Conservation (phyloP, 2,113 vertebrate genomes). For the Urocynchramus pylzowi region DNA sequence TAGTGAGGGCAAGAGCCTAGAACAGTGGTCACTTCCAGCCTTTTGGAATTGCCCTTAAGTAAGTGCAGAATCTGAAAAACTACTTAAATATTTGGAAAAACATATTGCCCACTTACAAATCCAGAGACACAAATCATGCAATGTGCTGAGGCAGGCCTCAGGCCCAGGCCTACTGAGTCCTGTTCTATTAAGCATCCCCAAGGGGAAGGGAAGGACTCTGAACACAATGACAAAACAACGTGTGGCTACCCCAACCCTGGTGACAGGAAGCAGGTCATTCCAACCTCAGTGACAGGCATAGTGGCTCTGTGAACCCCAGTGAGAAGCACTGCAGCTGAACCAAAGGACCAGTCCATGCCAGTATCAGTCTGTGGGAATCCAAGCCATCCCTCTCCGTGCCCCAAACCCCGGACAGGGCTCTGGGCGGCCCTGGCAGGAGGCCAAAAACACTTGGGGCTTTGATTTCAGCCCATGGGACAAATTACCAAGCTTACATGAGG, state of each 20-base stretch:
- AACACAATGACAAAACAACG: not conserved
- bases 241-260: no score
- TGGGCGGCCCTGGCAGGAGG: no score
- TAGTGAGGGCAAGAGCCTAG: not conserved
- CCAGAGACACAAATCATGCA: not conserved
- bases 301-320: not conserved
- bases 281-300: not conserved
- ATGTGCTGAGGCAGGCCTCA: not conserved
- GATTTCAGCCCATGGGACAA: no score
- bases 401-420: no score
- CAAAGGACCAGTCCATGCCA: not conserved
- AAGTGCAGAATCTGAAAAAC: not conserved
- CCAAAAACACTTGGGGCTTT: no score
- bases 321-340: not conserved
- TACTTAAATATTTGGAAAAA: not conserved
- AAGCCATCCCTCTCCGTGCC: no score
- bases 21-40: not conserved
- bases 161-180: not conserved
- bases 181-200: not conserved
- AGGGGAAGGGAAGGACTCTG: not conserved
- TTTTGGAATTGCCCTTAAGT: not conserved
- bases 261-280: not conserved
- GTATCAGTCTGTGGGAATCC: no score
- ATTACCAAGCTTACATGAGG: no score
- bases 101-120: fast-evolving